These are phyloP conservation scores for Meloidogyne exigua DNA, from an alignment of 1,140 invertebrate genomes.

Conservation along the genomic window DNA sequence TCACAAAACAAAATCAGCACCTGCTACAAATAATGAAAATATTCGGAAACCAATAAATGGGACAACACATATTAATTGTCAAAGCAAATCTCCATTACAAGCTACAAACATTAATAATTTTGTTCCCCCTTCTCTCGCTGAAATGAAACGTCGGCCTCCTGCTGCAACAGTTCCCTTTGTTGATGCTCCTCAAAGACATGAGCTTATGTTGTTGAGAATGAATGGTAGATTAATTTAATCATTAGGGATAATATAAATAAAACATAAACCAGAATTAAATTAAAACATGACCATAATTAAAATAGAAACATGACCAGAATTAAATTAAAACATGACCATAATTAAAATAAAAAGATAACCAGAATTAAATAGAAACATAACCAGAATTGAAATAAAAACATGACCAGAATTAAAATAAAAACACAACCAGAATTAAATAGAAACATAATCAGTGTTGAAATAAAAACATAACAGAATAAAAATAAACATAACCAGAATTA, in stretches of 20 bases:
- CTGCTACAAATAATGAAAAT: conserved; percentile 17
- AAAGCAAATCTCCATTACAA: conserved; percentile 24
- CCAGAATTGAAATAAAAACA: neutral
- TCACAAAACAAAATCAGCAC: conserved; percentile 45
- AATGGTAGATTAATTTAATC: conserved; percentile 64
- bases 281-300: neutral
- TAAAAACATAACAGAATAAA: neutral
- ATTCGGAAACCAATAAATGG: conserved; percentile 8
- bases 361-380: neutral
- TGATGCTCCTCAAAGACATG: conserved; percentile 78
- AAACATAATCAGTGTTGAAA: neutral
- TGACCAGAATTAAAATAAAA: neutral
- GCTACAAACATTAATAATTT: conserved; percentile 27
- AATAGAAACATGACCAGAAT: neutral
- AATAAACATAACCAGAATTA: neutral
- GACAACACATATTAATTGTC: conserved; percentile 8
- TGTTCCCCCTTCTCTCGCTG: neutral
- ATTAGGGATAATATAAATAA: neutral
- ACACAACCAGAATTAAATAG: neutral
- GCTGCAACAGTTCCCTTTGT: conserved; percentile 72
- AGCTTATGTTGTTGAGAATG: conserved; percentile 76
- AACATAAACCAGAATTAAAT: neutral
- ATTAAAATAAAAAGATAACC: neutral
- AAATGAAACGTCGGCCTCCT: conserved; percentile 1
- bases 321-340: neutral